Base-by-base conservation (phyloP, 2,888 invertebrate species). In the Lacanobia oleracea region DNA sequence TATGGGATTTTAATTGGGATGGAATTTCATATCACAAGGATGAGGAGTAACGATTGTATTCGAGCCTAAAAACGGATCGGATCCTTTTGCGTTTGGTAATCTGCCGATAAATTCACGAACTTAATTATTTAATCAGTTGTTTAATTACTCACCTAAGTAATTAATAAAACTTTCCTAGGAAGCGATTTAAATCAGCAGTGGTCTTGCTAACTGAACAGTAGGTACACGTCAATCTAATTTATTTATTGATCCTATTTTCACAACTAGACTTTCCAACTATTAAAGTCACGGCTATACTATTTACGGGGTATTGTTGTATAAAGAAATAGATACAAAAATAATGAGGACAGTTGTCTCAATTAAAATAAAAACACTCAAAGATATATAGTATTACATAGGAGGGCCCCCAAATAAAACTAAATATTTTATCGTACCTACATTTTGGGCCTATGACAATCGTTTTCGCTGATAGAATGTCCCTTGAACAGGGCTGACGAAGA, bases 1-100 rank as follows among this genome's bases (percentile, higher is more conserved):
- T 75, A 63, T 67, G 63, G 23, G 68, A 65, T 75, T 77, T 78
- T 84, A 84, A 83, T 88, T 84, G 76, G 77, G 54, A 54, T 27
- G 45, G 27, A 63, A 57, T 67, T 67, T 48, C 18, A 40, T 23
- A 59, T 70, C 65, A 23, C 54, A 76, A 71, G 61, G 61, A 56
- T 43, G 33, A 59, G 23, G 50, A 70, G 53, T 66, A 51, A 70
- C 21, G 18, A 54, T 10, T 56, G 48, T 40, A 57, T 75, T 37
- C 60, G 27, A 37, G n/a, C 50, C 37, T 63, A 23, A 63, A 59
- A 23, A 64, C 6, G n/a, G 33, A 4, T 12, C 14, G 14, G 48
- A 37, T 10, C 10, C 18, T 53, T 50, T 65, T 50, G n/a, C 18
- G 23, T 14, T 23, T 37, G 21, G 18, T 59, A 5, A 66, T 67